Conservation (phyloP, 2,888 invertebrate genomes). For the Gerris lacustris region DNA sequence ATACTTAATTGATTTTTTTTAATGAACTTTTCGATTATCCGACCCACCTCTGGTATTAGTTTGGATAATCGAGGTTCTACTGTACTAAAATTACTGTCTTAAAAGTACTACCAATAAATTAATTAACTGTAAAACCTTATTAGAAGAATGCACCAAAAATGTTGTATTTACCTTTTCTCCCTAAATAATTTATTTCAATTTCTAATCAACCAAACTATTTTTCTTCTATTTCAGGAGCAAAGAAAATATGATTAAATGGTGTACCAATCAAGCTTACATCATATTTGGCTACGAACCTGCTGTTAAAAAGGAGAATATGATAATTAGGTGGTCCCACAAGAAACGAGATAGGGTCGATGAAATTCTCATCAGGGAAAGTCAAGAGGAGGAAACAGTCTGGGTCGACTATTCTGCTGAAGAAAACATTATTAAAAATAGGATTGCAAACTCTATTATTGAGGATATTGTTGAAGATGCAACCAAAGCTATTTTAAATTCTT, state of each 20-base stretch:
- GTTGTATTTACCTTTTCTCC: no score
- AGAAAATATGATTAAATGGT: constrained; percentile 41
- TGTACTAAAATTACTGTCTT: no score
- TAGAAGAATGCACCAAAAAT: no score
- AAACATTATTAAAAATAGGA: constrained; percentile 49
- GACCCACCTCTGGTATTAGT: no score
- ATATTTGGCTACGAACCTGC: constrained; percentile 44
- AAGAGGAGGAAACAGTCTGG: constrained; percentile 60
- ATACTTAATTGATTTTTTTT: no score
- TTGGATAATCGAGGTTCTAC: no score
- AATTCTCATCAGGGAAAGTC: constrained; percentile 54
- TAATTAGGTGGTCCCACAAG: constrained; percentile 49
- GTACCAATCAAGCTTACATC: constrained; percentile 42
- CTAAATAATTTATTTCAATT: no score
- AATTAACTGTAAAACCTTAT: no score
- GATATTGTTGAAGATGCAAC: constrained; percentile 42
- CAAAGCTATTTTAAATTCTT: constrained; percentile 20
- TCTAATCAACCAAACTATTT: no score
- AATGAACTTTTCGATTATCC: no score
- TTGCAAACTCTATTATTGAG: constrained; percentile 47
- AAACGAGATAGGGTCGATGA: constrained; percentile 59
- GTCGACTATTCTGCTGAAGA: constrained; percentile 60
- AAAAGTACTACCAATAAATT: no score
- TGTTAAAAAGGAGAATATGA: constrained; percentile 41
- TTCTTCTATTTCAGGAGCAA: constrained; percentile 36